Base-by-base conservation (phyloP, 2,113 vertebrate species). In the Alligator mississippiensis region DNA sequence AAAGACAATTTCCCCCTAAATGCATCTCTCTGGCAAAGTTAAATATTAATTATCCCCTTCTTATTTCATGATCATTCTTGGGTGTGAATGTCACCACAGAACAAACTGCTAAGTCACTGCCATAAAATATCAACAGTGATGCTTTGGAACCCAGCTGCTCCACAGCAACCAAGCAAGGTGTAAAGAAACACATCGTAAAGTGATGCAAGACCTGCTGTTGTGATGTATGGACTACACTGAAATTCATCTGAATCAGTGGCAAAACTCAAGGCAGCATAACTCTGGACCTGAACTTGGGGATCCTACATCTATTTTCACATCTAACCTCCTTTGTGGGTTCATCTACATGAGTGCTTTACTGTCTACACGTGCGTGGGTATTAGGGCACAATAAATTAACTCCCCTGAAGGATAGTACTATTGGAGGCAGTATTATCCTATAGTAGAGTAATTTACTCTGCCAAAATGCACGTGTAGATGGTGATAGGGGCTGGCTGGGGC, bases 21-120 rank as follows among this genome's bases (percentile, higher is more conserved):
- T 95, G 96, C 95, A 92, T 96, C 95, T 93, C 91, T 95, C 95
- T 97, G 97, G 97, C 96, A 96, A 96, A 95, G 96, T 96, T 97
- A 96, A 97, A 95, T 97, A 96, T 95, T 95, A 97, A 97, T 97
- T 93, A 97, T 93, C 91, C 90, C 92, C 93, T 94, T 97, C 90
- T 91, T 75, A 96, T 95, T 94, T 95, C 77, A 91, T 95, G 96
- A 96, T 97, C 96, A 96, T 97, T 97, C 89, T 76, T 75, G 93
- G 96, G 84, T 61, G 57, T 81, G 92, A 92, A 78, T 96, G 96
- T 96, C 94, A 95, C 81, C 91, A 81, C 83, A 75, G 87, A 77
- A 54, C 15, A 24, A 95, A 93, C 80, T 81, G 89, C 38, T 94
- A 95, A 93, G 88, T 90, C 90, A 76, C 81, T 74, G 34, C 78